Evolutionary conservation across 1,140 invertebrate species (phyloP).

Genomic region (Caenorhabditis tropicalis): DNA sequence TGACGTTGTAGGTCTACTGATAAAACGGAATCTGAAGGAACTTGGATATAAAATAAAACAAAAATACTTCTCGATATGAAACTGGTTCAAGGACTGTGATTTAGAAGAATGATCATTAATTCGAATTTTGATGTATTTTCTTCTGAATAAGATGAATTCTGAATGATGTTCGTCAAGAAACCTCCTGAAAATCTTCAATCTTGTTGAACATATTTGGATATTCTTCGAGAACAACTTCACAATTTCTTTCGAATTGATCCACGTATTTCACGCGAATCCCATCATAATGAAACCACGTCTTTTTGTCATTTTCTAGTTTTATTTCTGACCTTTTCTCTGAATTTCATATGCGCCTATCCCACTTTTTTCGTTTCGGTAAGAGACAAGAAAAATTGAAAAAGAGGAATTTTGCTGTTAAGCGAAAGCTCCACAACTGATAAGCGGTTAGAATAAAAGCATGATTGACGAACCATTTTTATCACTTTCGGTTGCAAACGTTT

Average conservation of each 20-base stretch:
- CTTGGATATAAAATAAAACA: too few relatives aligned
- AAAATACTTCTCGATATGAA: too few relatives aligned
- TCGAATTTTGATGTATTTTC: too few relatives aligned
- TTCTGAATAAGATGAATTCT: too few relatives aligned
- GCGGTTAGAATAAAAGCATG: conserved; percentile 23
- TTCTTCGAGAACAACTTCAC: neutral
- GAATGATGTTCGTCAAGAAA: too few relatives aligned
- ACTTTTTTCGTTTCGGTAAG: conserved; percentile 14
- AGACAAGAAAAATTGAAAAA: neutral
- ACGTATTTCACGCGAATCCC: neutral
- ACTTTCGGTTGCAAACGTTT: neutral
- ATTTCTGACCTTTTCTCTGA: neutral
- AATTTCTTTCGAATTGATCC: neutral
- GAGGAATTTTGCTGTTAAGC: conserved; percentile 3
- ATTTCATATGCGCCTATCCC: neutral
- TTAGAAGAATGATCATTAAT: too few relatives aligned
- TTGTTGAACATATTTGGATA: too few relatives aligned
- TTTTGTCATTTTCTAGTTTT: neutral
- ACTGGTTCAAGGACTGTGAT: too few relatives aligned
- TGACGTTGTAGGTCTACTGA: neutral
- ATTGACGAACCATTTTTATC: conserved; percentile 28
- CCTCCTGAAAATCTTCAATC: too few relatives aligned
- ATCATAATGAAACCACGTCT: neutral
- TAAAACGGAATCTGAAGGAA: neutral
- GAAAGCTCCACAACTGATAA: conserved; percentile 21